phyloP scores from a whole-genome alignment of 2,113 vertebrate species.

The Cyanocitta stelleri region DNA sequence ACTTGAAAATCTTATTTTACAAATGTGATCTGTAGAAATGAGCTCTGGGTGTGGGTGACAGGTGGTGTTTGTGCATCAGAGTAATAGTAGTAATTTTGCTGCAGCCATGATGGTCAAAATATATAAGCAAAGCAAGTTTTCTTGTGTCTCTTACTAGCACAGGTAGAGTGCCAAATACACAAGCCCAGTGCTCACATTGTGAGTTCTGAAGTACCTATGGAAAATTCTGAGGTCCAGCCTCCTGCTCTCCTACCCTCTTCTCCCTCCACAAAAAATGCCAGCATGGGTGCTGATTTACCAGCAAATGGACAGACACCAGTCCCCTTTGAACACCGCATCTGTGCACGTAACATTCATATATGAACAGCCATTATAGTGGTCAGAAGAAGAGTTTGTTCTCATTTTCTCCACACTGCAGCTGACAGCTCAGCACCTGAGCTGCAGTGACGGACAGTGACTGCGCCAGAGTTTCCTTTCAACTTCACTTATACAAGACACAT shows the following conservation, averaged over 20 bases:
- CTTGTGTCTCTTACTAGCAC: not conserved
- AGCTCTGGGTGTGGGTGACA: not conserved
- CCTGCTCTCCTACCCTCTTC: not conserved
- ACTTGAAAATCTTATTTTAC: not conserved
- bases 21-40: not conserved
- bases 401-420: not conserved
- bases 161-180: not conserved
- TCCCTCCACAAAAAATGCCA: not conserved
- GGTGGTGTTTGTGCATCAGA: not conserved
- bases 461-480: not conserved
- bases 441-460: not conserved
- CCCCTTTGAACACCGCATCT: not conserved
- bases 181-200: not conserved
- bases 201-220: not conserved
- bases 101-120: not conserved
- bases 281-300: not conserved
- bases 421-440: not conserved
- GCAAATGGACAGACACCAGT: accelerated
- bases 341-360: not conserved
- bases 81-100: not conserved
- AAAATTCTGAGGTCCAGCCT: not conserved
- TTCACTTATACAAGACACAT: not conserved
- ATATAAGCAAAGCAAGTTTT: not conserved
- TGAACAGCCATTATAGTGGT: not conserved
- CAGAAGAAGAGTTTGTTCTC: not conserved